phyloP scores from a whole-genome alignment of 1,140 invertebrate species.

The Ceratina calcarata region DNA sequence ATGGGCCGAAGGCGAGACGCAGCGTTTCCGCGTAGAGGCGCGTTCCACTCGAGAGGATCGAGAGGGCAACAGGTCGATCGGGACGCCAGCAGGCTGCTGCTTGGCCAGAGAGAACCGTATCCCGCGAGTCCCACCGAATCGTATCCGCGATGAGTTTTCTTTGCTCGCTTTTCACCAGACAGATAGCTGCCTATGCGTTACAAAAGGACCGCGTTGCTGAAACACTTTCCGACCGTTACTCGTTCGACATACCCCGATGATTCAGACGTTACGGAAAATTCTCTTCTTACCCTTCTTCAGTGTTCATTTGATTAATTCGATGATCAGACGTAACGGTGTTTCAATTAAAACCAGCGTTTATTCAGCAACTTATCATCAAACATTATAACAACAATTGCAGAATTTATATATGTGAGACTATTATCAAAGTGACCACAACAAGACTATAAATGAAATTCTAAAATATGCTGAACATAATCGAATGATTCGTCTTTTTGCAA shows the following conservation, averaged over 20 bases:
- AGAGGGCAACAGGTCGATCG: constrained; percentile 32
- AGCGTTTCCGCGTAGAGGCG: constrained; percentile 24
- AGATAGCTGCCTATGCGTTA: not conserved
- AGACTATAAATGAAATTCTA: too few species aligned
- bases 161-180: not conserved
- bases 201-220: constrained; percentile 1
- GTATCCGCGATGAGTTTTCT: not conserved
- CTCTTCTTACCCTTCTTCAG: not conserved
- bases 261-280: constrained; percentile 37
- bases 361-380: too few species aligned
- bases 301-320: too few species aligned
- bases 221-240: constrained; percentile 58
- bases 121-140: not conserved
- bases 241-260: constrained; percentile 61
- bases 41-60: constrained; percentile 35
- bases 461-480: too few species aligned
- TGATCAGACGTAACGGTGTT: too few species aligned
- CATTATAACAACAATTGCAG: too few species aligned
- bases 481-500: too few species aligned
- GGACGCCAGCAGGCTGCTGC: not conserved
- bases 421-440: too few species aligned
- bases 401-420: too few species aligned
- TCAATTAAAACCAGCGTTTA: too few species aligned
- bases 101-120: constrained; percentile 2
- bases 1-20: not conserved